Evolutionary conservation across 1,140 invertebrate genomes (phyloP).

Genomic region (Armadillidium nasatum): DNA sequence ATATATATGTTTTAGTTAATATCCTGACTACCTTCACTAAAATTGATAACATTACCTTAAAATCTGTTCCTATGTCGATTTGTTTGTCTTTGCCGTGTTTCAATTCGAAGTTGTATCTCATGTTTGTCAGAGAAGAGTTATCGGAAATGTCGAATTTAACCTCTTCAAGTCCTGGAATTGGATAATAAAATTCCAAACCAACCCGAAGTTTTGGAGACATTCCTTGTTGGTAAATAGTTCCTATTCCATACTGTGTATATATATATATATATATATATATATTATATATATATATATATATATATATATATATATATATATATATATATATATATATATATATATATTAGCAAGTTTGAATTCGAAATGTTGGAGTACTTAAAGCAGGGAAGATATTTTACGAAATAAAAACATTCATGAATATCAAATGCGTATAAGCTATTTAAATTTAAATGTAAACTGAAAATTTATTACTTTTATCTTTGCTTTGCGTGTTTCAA

Average conservation of each 20-base stretch:
- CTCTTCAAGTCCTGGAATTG: neutral
- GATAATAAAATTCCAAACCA: neutral
- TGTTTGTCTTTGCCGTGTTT: neutral
- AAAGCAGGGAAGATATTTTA: no score
- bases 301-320: slow-evolving; percentile 15
- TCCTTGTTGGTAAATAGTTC: neutral
- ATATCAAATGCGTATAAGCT: no score
- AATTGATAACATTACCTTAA: neutral
- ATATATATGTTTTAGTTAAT: neutral
- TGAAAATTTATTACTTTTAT: no score
- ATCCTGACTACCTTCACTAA: no score
- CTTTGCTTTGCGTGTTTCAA: no score
- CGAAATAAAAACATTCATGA: no score
- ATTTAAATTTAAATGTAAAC: no score
- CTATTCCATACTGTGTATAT: neutral
- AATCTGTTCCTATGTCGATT: neutral
- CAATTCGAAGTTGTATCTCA: neutral
- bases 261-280: neutral
- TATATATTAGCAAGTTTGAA: neutral
- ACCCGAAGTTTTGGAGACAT: neutral
- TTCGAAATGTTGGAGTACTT: no score
- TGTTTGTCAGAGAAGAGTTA: neutral
- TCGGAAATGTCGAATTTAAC: neutral
- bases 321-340: slow-evolving; percentile 14
- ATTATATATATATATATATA: neutral